Evolutionary conservation across 35 echinoderm and acorn worm species (phyloP).

Genomic region (Heliocidaris tuberculata): DNA sequence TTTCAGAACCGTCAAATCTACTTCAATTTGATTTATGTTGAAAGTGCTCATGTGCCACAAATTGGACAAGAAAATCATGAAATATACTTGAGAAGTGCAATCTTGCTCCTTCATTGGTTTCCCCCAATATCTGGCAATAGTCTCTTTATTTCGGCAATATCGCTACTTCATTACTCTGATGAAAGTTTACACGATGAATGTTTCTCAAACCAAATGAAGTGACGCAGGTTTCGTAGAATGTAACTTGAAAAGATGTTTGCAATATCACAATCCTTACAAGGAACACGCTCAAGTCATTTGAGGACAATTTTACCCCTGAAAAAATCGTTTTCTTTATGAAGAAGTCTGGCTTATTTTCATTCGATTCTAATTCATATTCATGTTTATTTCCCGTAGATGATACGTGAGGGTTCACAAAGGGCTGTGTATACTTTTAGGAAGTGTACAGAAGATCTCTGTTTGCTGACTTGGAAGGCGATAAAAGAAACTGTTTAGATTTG

Average conservation of each 20-base stretch:
- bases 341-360: neutral
- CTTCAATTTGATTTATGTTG: neutral
- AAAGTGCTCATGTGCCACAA: neutral
- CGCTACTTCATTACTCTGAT: neutral
- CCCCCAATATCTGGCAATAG: neutral
- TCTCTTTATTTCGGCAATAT: neutral
- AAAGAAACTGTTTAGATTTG: no score
- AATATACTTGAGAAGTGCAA: conserved; percentile 3
- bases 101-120: neutral
- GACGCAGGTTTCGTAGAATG: neutral
- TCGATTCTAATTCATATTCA: neutral
- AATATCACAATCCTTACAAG: neutral
- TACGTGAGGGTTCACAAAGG: neutral
- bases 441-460: neutral
- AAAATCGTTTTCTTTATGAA: neutral
- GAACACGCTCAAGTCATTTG: neutral
- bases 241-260: neutral
- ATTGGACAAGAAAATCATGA: conserved; percentile 11
- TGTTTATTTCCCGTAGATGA: neutral
- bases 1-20: neutral
- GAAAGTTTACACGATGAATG: conserved; percentile 5
- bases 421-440: neutral
- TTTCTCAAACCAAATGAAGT: neutral
- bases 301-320: neutral
- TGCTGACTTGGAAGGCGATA: neutral